phyloP scores from a whole-genome alignment of 2,888 invertebrate genomes.

The Drosophila fulvimacula region DNA sequence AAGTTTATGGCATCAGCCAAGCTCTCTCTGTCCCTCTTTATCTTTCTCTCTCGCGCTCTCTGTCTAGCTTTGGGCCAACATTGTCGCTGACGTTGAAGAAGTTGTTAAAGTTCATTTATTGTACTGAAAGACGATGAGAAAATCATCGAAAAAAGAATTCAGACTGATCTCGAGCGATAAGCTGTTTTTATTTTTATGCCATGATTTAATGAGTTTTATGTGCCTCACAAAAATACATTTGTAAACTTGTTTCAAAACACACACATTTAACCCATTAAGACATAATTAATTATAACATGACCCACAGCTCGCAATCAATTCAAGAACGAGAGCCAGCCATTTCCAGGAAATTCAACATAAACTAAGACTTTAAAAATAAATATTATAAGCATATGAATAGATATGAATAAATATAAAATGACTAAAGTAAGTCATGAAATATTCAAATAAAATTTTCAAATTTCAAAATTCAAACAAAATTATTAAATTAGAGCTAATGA shows the following conservation, averaged over 20 bases:
- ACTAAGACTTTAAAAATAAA: not conserved
- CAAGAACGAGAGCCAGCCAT: not conserved
- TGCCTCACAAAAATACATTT: conserved; percentile 32
- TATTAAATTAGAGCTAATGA: too few species aligned
- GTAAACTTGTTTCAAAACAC: conserved; percentile 55
- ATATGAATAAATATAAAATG: not conserved
- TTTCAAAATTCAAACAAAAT: too few species aligned
- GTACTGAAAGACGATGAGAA: conserved; percentile 64
- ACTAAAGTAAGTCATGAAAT: not conserved
- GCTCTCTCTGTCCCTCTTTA: conserved; percentile 13
- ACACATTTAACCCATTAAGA: conserved; percentile 44
- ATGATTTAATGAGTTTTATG: conserved; percentile 66
- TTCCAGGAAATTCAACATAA: not conserved
- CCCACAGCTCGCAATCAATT: conserved; percentile 16
- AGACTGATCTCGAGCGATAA: conserved; percentile 58
- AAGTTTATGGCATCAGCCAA: conserved; percentile 64
- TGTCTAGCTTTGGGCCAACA: conserved; percentile 7
- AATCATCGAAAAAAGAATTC: conserved; percentile 54
- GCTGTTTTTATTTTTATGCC: conserved; percentile 71
- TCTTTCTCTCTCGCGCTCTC: not conserved
- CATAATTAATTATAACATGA: conserved; percentile 38
- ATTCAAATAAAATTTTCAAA: not conserved
- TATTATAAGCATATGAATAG: not conserved
- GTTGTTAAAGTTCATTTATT: conserved; percentile 74
- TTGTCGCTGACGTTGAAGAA: conserved; percentile 65